A percentile compares a stretch with the other conserved stretches of the same genome.
Conservation (phyloP, 2,113 vertebrate genomes). For the Sterna hirundo region DNA sequence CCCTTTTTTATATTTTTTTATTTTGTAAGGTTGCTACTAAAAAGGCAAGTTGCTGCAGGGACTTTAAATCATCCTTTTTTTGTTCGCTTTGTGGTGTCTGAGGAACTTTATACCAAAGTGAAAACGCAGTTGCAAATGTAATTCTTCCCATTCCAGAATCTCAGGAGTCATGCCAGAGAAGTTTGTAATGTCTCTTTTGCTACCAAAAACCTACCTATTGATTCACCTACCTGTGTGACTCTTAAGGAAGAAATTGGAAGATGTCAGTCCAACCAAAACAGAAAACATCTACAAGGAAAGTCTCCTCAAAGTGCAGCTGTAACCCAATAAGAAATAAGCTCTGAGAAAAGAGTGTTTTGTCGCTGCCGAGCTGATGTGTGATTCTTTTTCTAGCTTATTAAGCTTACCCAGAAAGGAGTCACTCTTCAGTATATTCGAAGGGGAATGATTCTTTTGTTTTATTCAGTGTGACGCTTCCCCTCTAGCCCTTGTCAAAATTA, state of each 20-base stretch:
- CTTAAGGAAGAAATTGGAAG: neutral
- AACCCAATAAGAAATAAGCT: neutral
- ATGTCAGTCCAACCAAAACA: neutral
- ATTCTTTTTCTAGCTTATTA: neutral
- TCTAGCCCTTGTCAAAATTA: neutral
- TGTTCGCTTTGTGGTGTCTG: neutral
- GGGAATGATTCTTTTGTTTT: neutral
- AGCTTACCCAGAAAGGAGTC: neutral
- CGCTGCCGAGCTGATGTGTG: fast-evolving
- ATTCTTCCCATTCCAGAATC: neutral
- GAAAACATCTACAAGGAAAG: neutral
- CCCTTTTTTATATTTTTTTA: neutral
- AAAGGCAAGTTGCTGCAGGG: neutral
- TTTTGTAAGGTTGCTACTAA: neutral
- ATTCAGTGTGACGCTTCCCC: neutral
- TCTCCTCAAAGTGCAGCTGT: neutral
- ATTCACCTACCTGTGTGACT: neutral
- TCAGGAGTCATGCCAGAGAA: neutral
- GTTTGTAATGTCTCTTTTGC: neutral
- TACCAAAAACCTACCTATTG: neutral
- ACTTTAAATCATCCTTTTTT: neutral
- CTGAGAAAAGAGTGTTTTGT: neutral
- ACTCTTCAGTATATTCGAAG: neutral
- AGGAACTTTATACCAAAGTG: neutral
- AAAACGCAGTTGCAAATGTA: neutral